Percentiles rank a stretch among this genome's conserved stretches.
These are phyloP conservation scores for Onychostoma macrolepis DNA, from an alignment of 2,113 vertebrate genomes.

Conservation along the genomic window DNA sequence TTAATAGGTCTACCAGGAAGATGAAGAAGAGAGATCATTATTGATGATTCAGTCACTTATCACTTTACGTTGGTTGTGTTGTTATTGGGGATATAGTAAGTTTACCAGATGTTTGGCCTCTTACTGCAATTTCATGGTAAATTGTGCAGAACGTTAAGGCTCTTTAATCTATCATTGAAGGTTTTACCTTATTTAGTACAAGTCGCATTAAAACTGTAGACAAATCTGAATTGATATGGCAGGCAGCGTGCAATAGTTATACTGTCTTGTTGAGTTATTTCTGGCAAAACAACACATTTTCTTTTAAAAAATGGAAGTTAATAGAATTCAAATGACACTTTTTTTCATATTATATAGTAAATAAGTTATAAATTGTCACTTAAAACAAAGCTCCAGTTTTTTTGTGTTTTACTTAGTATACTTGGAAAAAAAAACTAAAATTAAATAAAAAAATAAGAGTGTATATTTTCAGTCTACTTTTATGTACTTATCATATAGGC, in stretches of 20 bases:
- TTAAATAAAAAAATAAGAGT: background rate
- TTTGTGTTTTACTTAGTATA: background rate
- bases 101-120: constrained; percentile 5
- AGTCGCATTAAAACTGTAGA: background rate
- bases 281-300: background rate
- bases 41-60: background rate
- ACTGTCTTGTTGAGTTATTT: background rate
- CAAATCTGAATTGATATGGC: background rate
- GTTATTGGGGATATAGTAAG: background rate
- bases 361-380: background rate
- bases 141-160: background rate
- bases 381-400: background rate
- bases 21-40: background rate
- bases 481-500: background rate
- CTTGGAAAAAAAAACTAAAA: background rate
- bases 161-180: background rate
- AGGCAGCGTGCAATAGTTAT: background rate
- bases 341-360: background rate
- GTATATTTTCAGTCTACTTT: background rate
- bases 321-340: background rate
- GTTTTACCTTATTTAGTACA: background rate
- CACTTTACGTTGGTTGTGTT: background rate
- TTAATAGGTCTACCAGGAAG: background rate
- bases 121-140: background rate
- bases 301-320: background rate